phyloP scores from a whole-genome alignment of 2,113 vertebrate species.

The Shinisaurus crocodilurus region DNA sequence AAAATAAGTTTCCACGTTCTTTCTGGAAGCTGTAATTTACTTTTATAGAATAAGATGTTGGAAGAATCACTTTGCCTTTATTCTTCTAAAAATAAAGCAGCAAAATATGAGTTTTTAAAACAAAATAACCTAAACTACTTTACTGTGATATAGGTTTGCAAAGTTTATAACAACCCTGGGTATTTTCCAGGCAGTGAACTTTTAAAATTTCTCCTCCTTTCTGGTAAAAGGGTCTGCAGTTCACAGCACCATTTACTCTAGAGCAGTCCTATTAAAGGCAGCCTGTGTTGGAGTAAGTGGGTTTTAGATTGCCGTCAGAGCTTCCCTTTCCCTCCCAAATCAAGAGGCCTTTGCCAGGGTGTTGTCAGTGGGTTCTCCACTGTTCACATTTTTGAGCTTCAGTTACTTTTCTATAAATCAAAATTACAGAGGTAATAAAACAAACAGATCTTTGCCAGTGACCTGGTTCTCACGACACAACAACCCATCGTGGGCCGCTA shows the following conservation, averaged over 20 bases:
- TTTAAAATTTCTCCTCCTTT: background rate
- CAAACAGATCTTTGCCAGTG: background rate
- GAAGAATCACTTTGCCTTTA: slow-evolving; percentile 38
- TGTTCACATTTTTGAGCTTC: background rate
- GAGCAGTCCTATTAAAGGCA: background rate
- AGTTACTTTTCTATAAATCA: background rate
- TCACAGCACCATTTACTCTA: background rate
- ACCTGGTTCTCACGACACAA: background rate
- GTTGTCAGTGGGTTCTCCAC: background rate
- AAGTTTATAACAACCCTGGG: background rate
- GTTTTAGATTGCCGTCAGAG: background rate
- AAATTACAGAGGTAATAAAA: background rate
- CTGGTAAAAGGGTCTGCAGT: background rate
- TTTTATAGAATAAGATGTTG: slow-evolving; percentile 54
- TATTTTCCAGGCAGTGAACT: background rate
- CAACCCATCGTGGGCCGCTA: too few relatives aligned
- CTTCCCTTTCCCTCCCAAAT: background rate
- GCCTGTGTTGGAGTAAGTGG: background rate
- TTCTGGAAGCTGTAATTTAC: slow-evolving; percentile 58
- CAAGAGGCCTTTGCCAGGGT: too few relatives aligned
- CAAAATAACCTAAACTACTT: background rate
- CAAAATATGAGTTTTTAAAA: background rate
- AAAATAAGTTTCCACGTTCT: slow-evolving; percentile 64
- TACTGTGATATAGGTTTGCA: background rate
- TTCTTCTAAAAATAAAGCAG: background rate